Evolutionary conservation across 2,113 vertebrate genomes (phyloP).

Genomic region (Thunnus thynnus): DNA sequence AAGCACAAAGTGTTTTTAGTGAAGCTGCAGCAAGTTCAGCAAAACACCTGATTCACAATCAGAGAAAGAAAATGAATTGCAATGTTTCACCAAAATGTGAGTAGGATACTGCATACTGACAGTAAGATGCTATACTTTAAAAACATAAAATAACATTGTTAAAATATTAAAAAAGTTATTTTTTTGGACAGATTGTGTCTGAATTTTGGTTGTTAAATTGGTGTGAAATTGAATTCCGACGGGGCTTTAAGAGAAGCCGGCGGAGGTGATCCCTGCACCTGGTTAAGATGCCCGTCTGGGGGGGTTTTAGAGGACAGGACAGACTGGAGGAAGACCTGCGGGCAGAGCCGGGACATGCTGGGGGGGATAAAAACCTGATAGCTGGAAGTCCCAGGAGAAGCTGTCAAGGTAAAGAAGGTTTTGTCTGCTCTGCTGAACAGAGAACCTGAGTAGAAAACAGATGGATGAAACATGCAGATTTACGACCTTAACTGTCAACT

Average conservation of each 20-base stretch:
- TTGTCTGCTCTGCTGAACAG: background rate
- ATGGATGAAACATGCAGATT: slow-evolving; percentile 1
- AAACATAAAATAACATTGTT: no score
- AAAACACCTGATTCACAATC: no score
- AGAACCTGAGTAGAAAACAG: background rate
- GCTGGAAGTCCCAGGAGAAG: background rate
- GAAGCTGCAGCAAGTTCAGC: no score
- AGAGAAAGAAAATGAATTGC: no score
- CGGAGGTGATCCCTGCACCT: background rate
- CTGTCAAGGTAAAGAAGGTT: background rate
- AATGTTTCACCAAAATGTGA: no score
- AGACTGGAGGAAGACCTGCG: background rate
- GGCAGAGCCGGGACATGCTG: slow-evolving; percentile 1
- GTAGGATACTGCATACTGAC: no score
- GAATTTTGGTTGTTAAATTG: background rate
- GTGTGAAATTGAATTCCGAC: background rate
- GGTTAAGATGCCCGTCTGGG: background rate
- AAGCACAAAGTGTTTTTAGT: no score
- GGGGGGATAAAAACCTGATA: background rate
- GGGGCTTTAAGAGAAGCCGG: background rate
- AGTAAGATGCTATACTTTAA: no score
- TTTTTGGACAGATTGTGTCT: no score
- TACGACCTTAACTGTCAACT: slow-evolving; percentile 6
- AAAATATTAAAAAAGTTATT: no score
- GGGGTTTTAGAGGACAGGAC: background rate